Evolutionary conservation across 2,888 invertebrate species (phyloP), one percentile per base, ranked within the genome.

Genomic region (Lasioglossum marginatum): DNA sequence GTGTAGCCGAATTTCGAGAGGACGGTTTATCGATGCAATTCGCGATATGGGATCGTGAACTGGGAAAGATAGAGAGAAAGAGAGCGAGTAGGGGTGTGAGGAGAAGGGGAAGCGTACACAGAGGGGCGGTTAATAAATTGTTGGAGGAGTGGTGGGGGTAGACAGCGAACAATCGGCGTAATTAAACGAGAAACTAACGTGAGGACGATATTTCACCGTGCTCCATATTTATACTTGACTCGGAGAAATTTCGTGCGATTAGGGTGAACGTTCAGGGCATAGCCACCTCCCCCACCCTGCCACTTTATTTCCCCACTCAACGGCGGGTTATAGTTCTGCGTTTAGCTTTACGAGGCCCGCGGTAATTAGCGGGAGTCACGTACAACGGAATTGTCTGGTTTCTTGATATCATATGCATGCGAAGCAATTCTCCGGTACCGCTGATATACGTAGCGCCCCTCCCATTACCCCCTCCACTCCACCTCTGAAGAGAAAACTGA

Each of bases 121-220:
- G 27, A 8, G 6, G 31, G 63, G 1, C 2, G 72, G 45, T 72
- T 72, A 72, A 72, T 72, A 45, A 23, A 73, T 70, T 57, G 57
- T 45, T 52, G 23, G 31, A 23, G 31, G 2, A 16, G 16, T 16
- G 66, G 66, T 10, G 66, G 27, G 31, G 31, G 43, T 31, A 60
- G 71, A 72, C 72, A 80, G 63, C 71, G 71, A 79, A 60, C 60
- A 31, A 16, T 37, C 63, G 72, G 78, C 40, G 80, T 80, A 80
- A 82, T 82, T 52, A 57, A 73, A 80, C 72, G 72, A 48, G 71
- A 27, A 80, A 63, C 48, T 37, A 40, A 43, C 60, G 75, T 5
- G 8, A 16, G 6, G n/a, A n/a, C n/a, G 31, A 71, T 60, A 40
- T 72, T 72, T 48, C 81, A 60, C 27, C 43, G 63, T n/a, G 19